These are phyloP conservation scores for Gymnocephalus cernua DNA, from an alignment of 2,113 vertebrate species.

Conservation along the genomic window DNA sequence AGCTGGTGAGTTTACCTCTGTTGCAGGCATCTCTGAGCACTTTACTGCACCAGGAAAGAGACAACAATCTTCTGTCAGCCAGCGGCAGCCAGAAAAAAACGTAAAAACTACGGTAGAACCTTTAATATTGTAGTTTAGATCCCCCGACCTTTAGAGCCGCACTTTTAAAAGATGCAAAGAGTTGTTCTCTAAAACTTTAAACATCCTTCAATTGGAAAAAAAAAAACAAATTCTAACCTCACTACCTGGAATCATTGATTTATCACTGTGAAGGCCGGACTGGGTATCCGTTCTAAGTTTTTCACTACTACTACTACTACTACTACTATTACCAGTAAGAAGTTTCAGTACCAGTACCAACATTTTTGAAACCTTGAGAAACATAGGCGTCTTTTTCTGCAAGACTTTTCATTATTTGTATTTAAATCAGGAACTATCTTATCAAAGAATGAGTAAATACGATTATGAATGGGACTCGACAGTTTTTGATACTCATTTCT, in stretches of 20 bases:
- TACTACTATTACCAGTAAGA: too few relatives aligned
- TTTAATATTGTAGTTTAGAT: neutral
- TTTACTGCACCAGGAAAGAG: slow-evolving; percentile 78
- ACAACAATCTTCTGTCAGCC: slow-evolving; percentile 71
- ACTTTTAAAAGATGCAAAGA: slow-evolving; percentile 52
- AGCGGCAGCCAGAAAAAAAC: slow-evolving; percentile 2
- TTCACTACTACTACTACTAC: too few relatives aligned
- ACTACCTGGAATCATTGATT: neutral
- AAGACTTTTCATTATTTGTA: too few relatives aligned
- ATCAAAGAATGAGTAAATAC: neutral
- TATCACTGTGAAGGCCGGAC: neutral
- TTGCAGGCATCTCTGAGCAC: slow-evolving; percentile 81
- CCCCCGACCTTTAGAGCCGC: neutral
- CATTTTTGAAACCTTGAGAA: neutral
- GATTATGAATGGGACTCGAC: neutral
- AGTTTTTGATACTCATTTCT: neutral
- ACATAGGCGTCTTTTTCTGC: neutral
- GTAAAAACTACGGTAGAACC: neutral
- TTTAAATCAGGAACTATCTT: neutral
- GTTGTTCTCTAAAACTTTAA: slow-evolving; percentile 20
- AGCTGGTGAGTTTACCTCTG: slow-evolving; percentile 19
- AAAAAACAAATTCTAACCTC: neutral
- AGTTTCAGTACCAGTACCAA: neutral
- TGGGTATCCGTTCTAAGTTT: neutral
- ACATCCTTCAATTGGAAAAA: neutral